Percentiles rank a stretch among this genome's conserved stretches.
Evolutionary conservation across 2,888 invertebrate genomes (phyloP).

Genomic region (Rotaria magnacalcarata): DNA sequence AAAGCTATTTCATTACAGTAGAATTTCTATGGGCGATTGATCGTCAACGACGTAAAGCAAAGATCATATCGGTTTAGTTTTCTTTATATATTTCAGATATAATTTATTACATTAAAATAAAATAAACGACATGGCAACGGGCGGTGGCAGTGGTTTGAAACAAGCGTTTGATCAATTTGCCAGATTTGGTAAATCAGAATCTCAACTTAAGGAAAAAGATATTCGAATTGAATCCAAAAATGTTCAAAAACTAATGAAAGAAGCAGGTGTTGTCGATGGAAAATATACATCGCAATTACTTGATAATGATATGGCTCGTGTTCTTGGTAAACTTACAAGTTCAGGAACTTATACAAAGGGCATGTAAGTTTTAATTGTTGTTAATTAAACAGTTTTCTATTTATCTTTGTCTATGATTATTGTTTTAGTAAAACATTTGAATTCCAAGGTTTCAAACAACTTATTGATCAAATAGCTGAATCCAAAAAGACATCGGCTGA

Average conservation of each 20-base stretch:
- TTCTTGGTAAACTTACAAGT: slow-evolving; percentile 45
- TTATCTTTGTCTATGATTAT: not conserved
- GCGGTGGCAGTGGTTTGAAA: not conserved
- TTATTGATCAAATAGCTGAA: slow-evolving; percentile 44
- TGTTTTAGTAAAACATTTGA: slow-evolving; percentile 45
- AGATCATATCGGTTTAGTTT: not conserved
- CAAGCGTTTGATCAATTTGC: slow-evolving; percentile 42
- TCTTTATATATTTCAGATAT: not conserved
- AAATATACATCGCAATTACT: slow-evolving; percentile 43
- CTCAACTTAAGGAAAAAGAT: slow-evolving; percentile 41
- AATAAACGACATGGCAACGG: not conserved
- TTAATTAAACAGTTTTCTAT: no score
- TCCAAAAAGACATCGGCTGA: slow-evolving; percentile 39
- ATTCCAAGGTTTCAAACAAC: slow-evolving; percentile 40
- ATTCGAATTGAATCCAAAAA: slow-evolving; percentile 45
- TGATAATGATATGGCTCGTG: slow-evolving; percentile 46
- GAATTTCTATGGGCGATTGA: not conserved
- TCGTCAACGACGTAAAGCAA: not conserved
- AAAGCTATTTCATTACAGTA: not conserved
- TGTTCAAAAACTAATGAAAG: slow-evolving; percentile 46
- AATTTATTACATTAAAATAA: not conserved
- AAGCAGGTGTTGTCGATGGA: slow-evolving; percentile 40
- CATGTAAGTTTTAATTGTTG: slow-evolving; percentile 34
- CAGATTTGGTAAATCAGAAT: slow-evolving; percentile 45
- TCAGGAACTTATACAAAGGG: slow-evolving; percentile 42